A percentile compares a stretch with the other conserved stretches of the same genome.
Evolutionary conservation across 1,140 invertebrate species (phyloP).

Genomic region (Hypothenemus hampei): DNA sequence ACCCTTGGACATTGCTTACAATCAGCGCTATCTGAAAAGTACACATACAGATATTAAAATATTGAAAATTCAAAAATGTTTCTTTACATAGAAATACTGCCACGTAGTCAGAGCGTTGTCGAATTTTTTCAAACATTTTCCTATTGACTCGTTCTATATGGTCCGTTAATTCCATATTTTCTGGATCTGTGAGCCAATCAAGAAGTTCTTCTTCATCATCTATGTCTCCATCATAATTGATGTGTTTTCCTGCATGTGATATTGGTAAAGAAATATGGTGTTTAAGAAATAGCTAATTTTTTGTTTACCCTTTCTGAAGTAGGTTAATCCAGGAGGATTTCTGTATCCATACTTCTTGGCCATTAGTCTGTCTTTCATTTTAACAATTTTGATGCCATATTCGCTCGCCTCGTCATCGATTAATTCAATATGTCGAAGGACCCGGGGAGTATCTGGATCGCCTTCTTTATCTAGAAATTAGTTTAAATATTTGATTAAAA

Average conservation of each 20-base stretch:
- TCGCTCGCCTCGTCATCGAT: conserved; percentile 89
- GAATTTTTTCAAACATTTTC: conserved; percentile 90
- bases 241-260: conserved; percentile 65
- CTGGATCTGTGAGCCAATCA: conserved; percentile 89
- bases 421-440: conserved; percentile 78
- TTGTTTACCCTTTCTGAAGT: conserved; percentile 73
- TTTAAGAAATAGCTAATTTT: background rate
- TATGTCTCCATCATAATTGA: conserved; percentile 89
- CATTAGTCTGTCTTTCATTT: conserved; percentile 85
- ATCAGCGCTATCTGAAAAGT: conserved; percentile 83
- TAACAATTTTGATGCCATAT: conserved; percentile 88
- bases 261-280: background rate
- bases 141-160: conserved; percentile 89
- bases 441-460: conserved; percentile 69
- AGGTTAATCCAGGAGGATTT: conserved; percentile 84
- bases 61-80: background rate
- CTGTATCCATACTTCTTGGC: conserved; percentile 91
- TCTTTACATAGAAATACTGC: conserved; percentile 92
- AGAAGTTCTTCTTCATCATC: conserved; percentile 91
- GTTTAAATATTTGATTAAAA: background rate
- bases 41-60: conserved; percentile 68
- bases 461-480: conserved; percentile 71
- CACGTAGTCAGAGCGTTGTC: conserved; percentile 86
- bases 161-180: conserved; percentile 91
- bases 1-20: conserved; percentile 91